These are phyloP conservation scores for Aythya fuligula DNA, from an alignment of 2,797 vertebrate species.

Conservation along the genomic window DNA sequence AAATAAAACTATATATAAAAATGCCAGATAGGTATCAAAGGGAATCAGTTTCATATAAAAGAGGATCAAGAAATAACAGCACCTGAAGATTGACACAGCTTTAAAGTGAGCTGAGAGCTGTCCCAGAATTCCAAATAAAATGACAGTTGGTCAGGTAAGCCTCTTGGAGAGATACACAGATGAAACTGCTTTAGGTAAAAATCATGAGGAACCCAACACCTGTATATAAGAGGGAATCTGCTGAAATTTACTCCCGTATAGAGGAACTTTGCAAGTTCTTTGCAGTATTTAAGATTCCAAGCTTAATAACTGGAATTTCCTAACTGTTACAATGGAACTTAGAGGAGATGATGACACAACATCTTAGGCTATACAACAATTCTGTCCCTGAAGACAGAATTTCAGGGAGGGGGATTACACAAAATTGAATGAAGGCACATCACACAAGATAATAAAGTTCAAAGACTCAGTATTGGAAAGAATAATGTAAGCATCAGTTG, in stretches of 20 bases:
- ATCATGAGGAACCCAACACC: conserved; percentile 4
- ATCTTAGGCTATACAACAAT: neutral
- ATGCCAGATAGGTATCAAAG: conserved; percentile 35
- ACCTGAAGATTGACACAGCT: conserved; percentile 60
- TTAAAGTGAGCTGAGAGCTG: conserved; percentile 44
- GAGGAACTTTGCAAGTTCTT: neutral
- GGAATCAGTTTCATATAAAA: conserved; percentile 64
- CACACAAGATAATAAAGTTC: neutral
- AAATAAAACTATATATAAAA: conserved; percentile 51
- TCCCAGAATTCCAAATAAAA: conserved; percentile 41
- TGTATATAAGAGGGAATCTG: neutral
- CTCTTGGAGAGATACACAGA: neutral
- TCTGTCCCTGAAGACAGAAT: neutral
- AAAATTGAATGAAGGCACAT: neutral
- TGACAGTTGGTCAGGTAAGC: neutral
- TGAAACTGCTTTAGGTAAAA: conserved; percentile 21
- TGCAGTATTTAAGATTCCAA: neutral
- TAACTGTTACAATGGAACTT: neutral
- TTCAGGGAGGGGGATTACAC: neutral
- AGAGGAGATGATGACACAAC: neutral
- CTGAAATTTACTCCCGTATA: neutral
- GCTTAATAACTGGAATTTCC: neutral
- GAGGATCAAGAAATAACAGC: conserved; percentile 63
- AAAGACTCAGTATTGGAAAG: neutral
- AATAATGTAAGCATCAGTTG: neutral